phyloP scores from a whole-genome alignment of 1,140 invertebrate species.

The Cyclina sinensis region DNA sequence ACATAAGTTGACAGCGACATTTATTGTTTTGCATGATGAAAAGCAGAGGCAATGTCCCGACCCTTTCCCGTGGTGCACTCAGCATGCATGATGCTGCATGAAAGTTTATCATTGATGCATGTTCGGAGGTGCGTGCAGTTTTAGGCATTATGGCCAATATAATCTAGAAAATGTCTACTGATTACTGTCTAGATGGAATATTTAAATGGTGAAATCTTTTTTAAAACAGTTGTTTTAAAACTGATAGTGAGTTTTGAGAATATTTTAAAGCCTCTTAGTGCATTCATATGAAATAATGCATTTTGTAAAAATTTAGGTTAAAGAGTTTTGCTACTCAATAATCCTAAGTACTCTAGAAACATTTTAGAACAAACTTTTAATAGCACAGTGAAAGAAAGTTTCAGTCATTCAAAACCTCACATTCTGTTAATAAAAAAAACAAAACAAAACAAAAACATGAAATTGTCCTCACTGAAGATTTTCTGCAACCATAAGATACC shows the following conservation, averaged over 20 bases:
- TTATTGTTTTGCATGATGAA: conserved; percentile 42
- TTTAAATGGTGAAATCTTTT: conserved; percentile 16
- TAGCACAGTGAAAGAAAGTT: no score
- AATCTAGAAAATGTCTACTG: conserved; percentile 25
- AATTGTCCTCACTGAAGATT: no score
- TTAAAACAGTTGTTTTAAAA: not conserved
- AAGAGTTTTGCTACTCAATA: no score
- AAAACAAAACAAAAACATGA: no score
- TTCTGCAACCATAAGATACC: no score
- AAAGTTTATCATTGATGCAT: conserved; percentile 40
- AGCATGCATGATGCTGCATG: conserved; percentile 33
- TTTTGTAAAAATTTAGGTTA: not conserved
- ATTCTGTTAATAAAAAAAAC: no score
- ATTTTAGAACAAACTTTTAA: no score
- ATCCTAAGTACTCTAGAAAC: no score
- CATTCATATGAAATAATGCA: not conserved
- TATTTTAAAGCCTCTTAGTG: not conserved
- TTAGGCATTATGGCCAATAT: not conserved
- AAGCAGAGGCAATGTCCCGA: conserved; percentile 34
- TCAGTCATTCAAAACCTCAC: no score
- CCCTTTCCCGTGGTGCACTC: conserved; percentile 39
- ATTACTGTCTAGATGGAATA: not conserved
- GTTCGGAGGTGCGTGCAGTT: not conserved
- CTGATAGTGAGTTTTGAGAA: not conserved
- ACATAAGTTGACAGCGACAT: conserved; percentile 35